A percentile compares a stretch with the other conserved stretches of the same genome.
phyloP scores from a whole-genome alignment of 2,888 invertebrate genomes.

The Epirrhoe tristata region DNA sequence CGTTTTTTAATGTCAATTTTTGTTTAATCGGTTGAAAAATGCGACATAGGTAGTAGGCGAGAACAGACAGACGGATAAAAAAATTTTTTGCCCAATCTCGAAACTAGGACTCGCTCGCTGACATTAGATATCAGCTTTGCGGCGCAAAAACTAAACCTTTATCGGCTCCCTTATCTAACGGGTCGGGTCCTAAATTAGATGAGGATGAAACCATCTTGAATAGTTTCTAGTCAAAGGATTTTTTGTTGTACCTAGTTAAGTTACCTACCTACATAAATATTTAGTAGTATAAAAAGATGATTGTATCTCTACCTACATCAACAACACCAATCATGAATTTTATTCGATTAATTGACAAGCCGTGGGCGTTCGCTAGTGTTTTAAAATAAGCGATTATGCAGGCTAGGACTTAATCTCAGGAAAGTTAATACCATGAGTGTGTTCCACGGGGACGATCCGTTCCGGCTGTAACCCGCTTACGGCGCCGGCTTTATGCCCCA shows the following conservation, averaged over 20 bases:
- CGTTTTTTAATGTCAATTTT: too few relatives aligned
- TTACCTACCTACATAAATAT: too few relatives aligned
- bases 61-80: too few relatives aligned
- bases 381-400: conserved; percentile 1
- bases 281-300: too few relatives aligned
- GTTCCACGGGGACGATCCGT: conserved; percentile 31
- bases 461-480: conserved; percentile 29
- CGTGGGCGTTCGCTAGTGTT: background rate
- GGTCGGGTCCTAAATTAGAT: conserved; percentile 11
- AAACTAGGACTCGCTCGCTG: too few relatives aligned
- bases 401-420: conserved; percentile 21
- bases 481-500: conserved; percentile 1
- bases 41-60: too few relatives aligned
- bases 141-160: conserved; percentile 27
- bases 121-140: conserved; percentile 23
- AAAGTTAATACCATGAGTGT: conserved; percentile 36
- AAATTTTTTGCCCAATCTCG: conserved; percentile 36
- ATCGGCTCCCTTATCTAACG: conserved; percentile 19
- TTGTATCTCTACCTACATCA: too few relatives aligned
- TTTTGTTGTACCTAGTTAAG: background rate
- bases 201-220: conserved; percentile 20
- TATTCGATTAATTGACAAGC: background rate
- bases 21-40: too few relatives aligned
- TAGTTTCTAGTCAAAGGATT: background rate
- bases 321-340: too few relatives aligned